A percentile compares a stretch with the other conserved stretches of the same genome.
Conservation (phyloP, 2,797 vertebrate genomes). For the Coregonus suidteri region DNA sequence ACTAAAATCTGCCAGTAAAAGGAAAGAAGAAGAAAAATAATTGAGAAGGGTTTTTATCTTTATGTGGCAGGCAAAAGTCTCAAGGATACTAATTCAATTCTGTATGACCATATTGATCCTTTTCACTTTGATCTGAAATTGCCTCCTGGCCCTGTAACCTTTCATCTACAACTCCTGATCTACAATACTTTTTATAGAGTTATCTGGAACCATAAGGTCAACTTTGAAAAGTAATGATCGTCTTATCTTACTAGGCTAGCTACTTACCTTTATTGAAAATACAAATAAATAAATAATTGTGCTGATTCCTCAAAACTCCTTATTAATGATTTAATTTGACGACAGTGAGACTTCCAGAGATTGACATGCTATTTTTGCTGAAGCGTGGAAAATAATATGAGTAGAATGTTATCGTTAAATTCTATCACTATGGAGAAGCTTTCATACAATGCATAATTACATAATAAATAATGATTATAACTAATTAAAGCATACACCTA, state of each 20-base stretch:
- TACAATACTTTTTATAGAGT: not conserved
- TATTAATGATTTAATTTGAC: not conserved
- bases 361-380: not conserved
- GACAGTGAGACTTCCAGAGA: not conserved
- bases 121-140: not conserved
- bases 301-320: too few relatives aligned
- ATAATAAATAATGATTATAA: not conserved
- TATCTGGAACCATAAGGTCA: not conserved
- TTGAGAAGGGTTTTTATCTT: not conserved
- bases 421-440: constrained; percentile 1
- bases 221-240: not conserved
- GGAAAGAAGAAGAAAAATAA: not conserved
- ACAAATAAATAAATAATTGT: not conserved
- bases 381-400: not conserved
- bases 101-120: not conserved
- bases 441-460: not conserved
- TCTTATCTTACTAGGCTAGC: not conserved
- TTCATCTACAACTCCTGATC: not conserved
- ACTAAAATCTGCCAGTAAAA: not conserved
- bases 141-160: too few relatives aligned
- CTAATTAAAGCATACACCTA: not conserved
- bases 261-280: constrained; percentile 3
- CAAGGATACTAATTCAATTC: not conserved
- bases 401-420: not conserved
- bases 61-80: not conserved